Percentiles rank a stretch among this genome's conserved stretches.
phyloP scores from a whole-genome alignment of 2,888 invertebrate genomes.

The Spisula solida region DNA sequence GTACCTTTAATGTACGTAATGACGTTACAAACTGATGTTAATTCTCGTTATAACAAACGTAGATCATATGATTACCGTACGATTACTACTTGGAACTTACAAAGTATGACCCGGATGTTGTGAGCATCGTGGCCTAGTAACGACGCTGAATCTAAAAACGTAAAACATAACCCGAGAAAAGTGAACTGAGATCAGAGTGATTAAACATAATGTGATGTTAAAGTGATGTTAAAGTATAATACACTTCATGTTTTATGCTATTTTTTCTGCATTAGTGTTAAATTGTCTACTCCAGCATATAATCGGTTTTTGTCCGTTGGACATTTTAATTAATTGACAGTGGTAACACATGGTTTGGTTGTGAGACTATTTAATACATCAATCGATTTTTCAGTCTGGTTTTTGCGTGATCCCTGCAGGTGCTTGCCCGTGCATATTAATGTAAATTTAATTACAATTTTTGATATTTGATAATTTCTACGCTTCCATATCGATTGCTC shows the following conservation, averaged over 20 bases:
- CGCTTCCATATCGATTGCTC: constrained; percentile 23
- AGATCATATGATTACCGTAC: background rate
- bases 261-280: background rate
- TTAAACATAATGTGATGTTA: background rate
- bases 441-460: constrained; percentile 21
- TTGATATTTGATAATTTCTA: constrained; percentile 23
- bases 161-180: background rate
- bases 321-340: constrained; percentile 20
- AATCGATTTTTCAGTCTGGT: background rate
- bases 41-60: background rate
- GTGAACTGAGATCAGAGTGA: background rate
- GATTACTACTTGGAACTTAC: background rate
- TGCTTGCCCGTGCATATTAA: constrained; percentile 15
- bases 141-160: constrained; percentile 8
- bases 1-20: too few relatives aligned
- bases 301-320: background rate
- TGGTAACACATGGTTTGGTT: background rate
- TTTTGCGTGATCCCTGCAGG: constrained; percentile 16
- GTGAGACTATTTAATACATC: background rate
- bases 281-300: background rate
- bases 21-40: too few relatives aligned
- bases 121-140: background rate
- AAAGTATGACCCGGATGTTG: background rate
- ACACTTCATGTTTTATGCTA: background rate
- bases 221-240: background rate